Evolutionary conservation across 2,113 vertebrate genomes (phyloP), one percentile per base, ranked within the genome.

Genomic region (Hemicordylus capensis): DNA sequence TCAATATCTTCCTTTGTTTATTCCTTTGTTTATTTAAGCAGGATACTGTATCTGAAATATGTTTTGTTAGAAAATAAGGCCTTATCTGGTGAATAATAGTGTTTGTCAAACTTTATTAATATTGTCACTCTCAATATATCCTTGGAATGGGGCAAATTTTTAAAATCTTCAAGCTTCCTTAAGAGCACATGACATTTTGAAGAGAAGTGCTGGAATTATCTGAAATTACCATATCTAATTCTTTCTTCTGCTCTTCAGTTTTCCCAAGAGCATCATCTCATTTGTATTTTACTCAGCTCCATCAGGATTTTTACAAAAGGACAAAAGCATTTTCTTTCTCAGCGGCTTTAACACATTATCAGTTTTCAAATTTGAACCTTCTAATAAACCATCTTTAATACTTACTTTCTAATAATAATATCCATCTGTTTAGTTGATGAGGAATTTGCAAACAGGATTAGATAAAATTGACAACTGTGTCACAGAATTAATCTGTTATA

Each of bases 371-470:
- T 81, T 81, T 81, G 31, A 54, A 87, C 54, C n/a, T 26, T 77
- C 74, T 31, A 37, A 67, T 77, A 61, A 39, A 70, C 19, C 26
- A 67, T 70, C 28, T 70, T 70, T 77, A 63, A 72, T 83, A 72
- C 11, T 70, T 26, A 2, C 2, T 4, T 82, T 69, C 73, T 34
- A 78, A 85, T 78, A 85, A 69, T 77, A 76, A 81, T 37, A 83
- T 63, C 31, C 4, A 83, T 77, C n/a, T 63, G 56, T 83, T 26
- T 63, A 20, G 20, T 42, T 56, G 64, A 78, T 70, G 80, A 77
- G 46, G 26, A 70, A 78, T 87, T 76, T 54, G 8, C 63, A 87
- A 77, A 83, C 51, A 77, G 42, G 67, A 85, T 80, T 73, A 85
- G n/a, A 44, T 72, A 34, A 87, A 87, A 76, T 72, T 59, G 42